These are phyloP conservation scores for Nephotettix cincticeps DNA, from an alignment of 1,140 invertebrate species.

Conservation along the genomic window DNA sequence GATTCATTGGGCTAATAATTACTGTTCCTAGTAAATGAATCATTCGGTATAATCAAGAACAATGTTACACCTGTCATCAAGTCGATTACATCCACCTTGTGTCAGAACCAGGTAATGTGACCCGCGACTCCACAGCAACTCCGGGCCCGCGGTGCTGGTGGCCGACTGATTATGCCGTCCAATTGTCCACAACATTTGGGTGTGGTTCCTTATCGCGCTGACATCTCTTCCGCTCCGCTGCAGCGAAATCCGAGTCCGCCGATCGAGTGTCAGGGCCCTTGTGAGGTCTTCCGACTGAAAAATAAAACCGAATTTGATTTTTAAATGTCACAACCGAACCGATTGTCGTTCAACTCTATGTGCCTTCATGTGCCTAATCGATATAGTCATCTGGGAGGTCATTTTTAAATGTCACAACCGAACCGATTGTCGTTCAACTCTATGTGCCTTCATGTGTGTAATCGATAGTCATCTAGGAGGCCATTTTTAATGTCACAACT, in stretches of 20 bases:
- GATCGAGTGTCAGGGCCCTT: not conserved
- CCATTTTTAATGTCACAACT: not conserved
- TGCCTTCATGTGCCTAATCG: not conserved
- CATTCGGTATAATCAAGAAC: no score
- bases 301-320: not conserved
- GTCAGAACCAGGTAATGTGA: no score
- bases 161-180: not conserved
- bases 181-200: constrained; percentile 6
- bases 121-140: no score
- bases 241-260: not conserved
- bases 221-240: constrained; percentile 8
- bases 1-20: no score
- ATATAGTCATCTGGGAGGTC: no score
- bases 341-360: not conserved
- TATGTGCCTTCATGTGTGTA: not conserved
- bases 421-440: not conserved
- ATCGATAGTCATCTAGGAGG: no score
- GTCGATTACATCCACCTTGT: no score
- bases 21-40: no score
- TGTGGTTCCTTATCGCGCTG: constrained; percentile 8
- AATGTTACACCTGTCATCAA: no score
- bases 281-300: constrained; percentile 8
- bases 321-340: not conserved
- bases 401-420: not conserved
- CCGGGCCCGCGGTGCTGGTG: no score